These are phyloP conservation scores for Anas acuta DNA, from an alignment of 2,797 vertebrate species.

Conservation along the genomic window DNA sequence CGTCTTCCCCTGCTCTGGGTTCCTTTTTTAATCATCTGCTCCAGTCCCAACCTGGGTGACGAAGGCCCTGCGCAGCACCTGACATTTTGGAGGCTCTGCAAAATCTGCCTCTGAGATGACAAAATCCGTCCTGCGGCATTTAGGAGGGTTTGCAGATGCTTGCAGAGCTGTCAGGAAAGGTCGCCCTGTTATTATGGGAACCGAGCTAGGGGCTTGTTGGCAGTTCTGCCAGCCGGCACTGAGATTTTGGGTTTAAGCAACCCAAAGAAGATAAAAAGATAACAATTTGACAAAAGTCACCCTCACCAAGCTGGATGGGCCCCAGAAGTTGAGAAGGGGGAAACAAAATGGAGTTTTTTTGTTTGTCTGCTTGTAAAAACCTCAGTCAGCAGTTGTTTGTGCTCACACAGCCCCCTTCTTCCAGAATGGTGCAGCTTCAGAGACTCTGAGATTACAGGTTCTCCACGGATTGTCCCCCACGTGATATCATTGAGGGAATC, in stretches of 20 bases:
- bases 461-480: not conserved
- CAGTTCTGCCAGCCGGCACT: not conserved
- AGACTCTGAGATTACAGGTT: not conserved
- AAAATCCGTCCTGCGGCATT: not conserved
- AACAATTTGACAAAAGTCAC: not conserved
- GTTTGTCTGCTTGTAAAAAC: not conserved
- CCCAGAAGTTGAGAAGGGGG: too few relatives aligned
- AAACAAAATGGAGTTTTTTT: not conserved
- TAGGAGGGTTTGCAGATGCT: not conserved
- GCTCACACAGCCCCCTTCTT: not conserved
- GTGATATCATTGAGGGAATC: not conserved
- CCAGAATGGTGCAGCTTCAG: not conserved
- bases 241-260: not conserved
- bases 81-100: constrained; percentile 18
- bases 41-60: rapidly evolving
- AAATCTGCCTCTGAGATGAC: not conserved
- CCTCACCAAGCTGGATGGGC: not conserved
- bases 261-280: not conserved
- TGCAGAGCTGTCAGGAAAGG: not conserved
- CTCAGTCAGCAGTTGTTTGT: not conserved
- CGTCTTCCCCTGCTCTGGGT: not conserved
- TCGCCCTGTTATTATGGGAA: not conserved
- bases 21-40: not conserved
- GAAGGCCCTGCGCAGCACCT: not conserved
- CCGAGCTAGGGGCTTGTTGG: not conserved